Evolutionary conservation across 2,797 vertebrate genomes (phyloP).

Genomic region (Phoxinus dragarum): DNA sequence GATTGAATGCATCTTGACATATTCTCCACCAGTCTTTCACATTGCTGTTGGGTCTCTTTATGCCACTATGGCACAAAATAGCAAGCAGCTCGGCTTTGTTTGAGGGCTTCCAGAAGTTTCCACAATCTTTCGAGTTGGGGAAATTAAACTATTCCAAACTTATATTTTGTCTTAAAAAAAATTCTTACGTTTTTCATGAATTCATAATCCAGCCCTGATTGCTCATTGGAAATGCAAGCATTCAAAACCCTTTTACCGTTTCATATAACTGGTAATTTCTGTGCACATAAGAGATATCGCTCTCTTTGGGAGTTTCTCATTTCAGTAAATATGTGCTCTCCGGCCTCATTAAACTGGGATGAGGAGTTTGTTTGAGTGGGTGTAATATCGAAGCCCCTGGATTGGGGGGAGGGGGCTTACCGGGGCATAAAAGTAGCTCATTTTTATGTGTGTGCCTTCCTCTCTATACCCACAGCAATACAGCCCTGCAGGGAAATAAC

Average conservation of each 20-base stretch:
- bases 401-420: slow-evolving; percentile 12
- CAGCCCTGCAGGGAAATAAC: slow-evolving; percentile 55
- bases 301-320: slow-evolving; percentile 44
- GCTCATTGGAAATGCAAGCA: neutral
- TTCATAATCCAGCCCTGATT: slow-evolving; percentile 11
- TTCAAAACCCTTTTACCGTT: slow-evolving; percentile 9
- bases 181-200: neutral
- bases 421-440: slow-evolving; percentile 50
- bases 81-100: no score
- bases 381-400: slow-evolving; percentile 38
- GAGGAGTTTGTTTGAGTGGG: slow-evolving; percentile 33
- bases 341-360: slow-evolving; percentile 46
- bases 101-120: no score
- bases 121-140: neutral
- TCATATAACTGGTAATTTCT: slow-evolving; percentile 38
- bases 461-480: slow-evolving; percentile 43
- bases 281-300: slow-evolving; percentile 38
- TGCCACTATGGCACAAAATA: no score
- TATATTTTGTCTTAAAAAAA: neutral
- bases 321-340: slow-evolving; percentile 52
- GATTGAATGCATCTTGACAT: no score
- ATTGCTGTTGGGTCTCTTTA: no score
- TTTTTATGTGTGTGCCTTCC: slow-evolving; percentile 46
- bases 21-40: no score
- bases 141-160: neutral